Evolutionary conservation across 1,140 invertebrate species (phyloP).

Genomic region (Helicoverpa zea): DNA sequence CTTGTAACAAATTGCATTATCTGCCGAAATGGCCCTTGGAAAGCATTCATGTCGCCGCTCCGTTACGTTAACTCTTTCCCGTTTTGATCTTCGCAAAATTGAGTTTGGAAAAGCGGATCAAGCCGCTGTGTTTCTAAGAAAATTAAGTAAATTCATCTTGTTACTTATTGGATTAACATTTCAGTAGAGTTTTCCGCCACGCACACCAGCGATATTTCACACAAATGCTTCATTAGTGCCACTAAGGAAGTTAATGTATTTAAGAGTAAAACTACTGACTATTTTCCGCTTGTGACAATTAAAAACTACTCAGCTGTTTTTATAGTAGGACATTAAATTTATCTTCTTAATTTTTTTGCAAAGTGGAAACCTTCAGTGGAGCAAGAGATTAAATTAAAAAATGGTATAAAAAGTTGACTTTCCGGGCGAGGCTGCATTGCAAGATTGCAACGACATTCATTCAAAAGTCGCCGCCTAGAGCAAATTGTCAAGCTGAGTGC

Average conservation of each 20-base stretch:
- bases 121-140: conserved; percentile 37
- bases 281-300: conserved; percentile 32
- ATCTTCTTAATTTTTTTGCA: conserved; percentile 52
- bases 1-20: conserved; percentile 77
- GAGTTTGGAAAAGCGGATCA: conserved; percentile 52
- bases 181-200: conserved; percentile 11
- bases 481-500: conserved; percentile 55
- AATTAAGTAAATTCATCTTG: conserved; percentile 45
- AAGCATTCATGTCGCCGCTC: conserved; percentile 57
- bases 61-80: conserved; percentile 54
- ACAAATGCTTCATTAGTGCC: conserved; percentile 17
- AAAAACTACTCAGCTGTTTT: conserved; percentile 42
- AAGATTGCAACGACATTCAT: conserved; percentile 57
- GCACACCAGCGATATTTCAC: not conserved
- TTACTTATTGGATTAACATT: conserved; percentile 44
- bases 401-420: conserved; percentile 52
- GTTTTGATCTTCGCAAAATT: conserved; percentile 57
- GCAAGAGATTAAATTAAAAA: conserved; percentile 58
- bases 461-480: conserved; percentile 51
- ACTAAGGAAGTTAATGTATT: not conserved
- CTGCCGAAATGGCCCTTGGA: conserved; percentile 66
- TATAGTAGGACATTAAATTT: conserved; percentile 48
- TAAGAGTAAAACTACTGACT: conserved; percentile 10
- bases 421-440: conserved; percentile 50
- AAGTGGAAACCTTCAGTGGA: conserved; percentile 45